Evolutionary conservation across 2,888 invertebrate species (phyloP).

Genomic region (Cryptus armator): DNA sequence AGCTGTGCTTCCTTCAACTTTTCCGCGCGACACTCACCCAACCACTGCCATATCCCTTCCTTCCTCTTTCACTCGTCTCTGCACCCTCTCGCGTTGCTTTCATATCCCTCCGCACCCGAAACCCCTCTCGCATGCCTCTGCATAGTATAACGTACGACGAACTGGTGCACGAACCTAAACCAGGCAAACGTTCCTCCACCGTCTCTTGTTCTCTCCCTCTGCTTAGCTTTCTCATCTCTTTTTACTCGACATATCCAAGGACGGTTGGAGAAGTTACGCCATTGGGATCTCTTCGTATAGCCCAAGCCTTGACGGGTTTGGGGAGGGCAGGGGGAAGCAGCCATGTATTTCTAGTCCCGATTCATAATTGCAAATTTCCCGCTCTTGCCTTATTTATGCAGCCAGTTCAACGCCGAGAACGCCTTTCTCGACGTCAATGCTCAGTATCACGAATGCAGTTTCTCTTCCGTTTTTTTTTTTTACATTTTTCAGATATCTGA

Average conservation of each 20-base stretch:
- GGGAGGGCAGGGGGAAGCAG: conserved; percentile 78
- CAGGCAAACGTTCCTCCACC: conserved; percentile 44
- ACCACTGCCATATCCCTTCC: conserved; percentile 63
- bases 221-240: conserved; percentile 67
- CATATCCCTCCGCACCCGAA: conserved; percentile 49
- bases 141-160: conserved; percentile 60
- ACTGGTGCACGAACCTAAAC: conserved; percentile 43
- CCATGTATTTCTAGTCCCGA: conserved; percentile 84
- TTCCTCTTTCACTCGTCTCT: conserved; percentile 52
- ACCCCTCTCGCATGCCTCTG: conserved; percentile 47
- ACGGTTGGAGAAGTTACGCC: conserved; percentile 58
- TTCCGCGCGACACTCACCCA: conserved; percentile 82
- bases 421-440: neutral
- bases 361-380: conserved; percentile 85
- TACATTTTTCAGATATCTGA: neutral
- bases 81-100: conserved; percentile 43
- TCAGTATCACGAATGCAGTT: neutral
- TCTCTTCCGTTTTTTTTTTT: neutral
- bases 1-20: conserved; percentile 85
- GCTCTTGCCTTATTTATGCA: conserved; percentile 84
- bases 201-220: conserved; percentile 24
- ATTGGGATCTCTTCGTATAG: conserved; percentile 13
- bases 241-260: conserved; percentile 53
- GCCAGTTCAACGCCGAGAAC: conserved; percentile 73
- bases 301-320: conserved; percentile 64